A percentile compares a stretch with the other conserved stretches of the same genome.
Conservation (phyloP, 2,113 vertebrate genomes). For the Lagopus leucura region DNA sequence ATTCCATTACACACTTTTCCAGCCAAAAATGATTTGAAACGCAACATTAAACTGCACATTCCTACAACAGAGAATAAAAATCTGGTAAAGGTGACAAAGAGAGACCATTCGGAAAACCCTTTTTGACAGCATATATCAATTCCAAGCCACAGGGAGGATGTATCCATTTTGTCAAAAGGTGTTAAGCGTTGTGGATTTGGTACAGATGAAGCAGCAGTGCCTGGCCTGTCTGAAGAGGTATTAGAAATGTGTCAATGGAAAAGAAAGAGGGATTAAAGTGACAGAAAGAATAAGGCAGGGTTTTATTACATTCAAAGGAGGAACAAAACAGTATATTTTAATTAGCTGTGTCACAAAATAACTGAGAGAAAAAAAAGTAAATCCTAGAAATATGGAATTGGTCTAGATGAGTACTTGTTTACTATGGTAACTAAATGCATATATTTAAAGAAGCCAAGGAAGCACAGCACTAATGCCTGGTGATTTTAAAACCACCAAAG, state of each 20-base stretch:
- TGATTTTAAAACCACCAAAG: not conserved
- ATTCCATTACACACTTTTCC: conserved; percentile 74
- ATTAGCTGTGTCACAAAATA: conserved; percentile 69
- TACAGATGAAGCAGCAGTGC: conserved; percentile 1
- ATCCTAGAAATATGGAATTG: conserved; percentile 24
- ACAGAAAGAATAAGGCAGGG: conserved; percentile 31
- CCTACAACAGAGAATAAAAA: conserved; percentile 67
- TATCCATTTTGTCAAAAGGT: conserved; percentile 60
- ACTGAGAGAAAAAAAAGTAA: not conserved
- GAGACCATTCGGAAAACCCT: conserved; percentile 60
- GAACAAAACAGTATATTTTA: conserved; percentile 62
- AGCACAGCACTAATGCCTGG: not conserved
- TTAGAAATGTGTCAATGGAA: conserved; percentile 60
- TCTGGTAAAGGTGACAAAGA: conserved; percentile 71
- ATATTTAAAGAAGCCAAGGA: not conserved
- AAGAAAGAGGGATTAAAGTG: conserved; percentile 63
- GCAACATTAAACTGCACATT: conserved; percentile 72
- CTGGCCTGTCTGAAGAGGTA: conserved; percentile 46
- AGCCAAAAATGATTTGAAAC: conserved; percentile 71
- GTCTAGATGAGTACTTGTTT: conserved; percentile 32
- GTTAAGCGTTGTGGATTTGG: conserved; percentile 26
- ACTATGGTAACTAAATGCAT: conserved; percentile 13
- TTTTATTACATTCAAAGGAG: conserved; percentile 36
- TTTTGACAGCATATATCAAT: conserved; percentile 70
- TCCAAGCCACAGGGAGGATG: conserved; percentile 48